Base-by-base conservation (phyloP, 2,888 invertebrate genomes). In the Antheraea yamamai region DNA sequence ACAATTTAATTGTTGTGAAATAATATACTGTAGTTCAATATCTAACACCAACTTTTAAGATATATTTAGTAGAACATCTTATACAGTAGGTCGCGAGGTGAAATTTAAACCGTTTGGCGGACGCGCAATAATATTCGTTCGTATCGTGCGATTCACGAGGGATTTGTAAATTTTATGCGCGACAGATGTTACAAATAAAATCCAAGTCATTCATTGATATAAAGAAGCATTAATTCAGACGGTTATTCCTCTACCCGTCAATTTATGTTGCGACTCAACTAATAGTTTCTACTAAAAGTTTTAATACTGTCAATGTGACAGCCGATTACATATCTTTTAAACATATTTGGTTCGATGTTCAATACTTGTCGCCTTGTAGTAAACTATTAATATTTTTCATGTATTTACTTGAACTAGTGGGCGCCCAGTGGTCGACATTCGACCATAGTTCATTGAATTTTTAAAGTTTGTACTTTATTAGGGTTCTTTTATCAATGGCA, bases 131-230 rank as follows among this genome's bases (percentile, higher is more conserved):
- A 4, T 16, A 66, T 66, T 30, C 16, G 64, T 66, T 66, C 64
- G 61, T 61, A 61, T 23, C 61, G 61, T 61, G 61, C n/a, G 61
- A 61, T 61, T 23, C 23, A 61, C 61, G 16, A 12, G 64, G 26
- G 26, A 66, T 66, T 66, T 66, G 64, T 66, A 26, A 66, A 14
- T 66, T 66, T 66, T 66, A 66, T 66, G 16, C 4, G 30, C 64
- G 30, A 66, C 64, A 66, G 64, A 30, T 66, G 64, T 26, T 14
- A 66, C 30, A 66, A 16, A 30, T 30, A 30, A 30, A 66, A 66
- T 30, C 6, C 30, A 16, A 66, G 26, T 66, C 64, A 30, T 66
- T 30, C 64, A 66, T 66, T 66, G 64, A 66, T 16, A 30, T 66
- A 30, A 66, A 66, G 30, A 30, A 16, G 30, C 64, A 66, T 66